Evolutionary conservation across 2,113 vertebrate species (phyloP), one percentile per base, ranked within the genome.

Genomic region (Suricata suricatta): DNA sequence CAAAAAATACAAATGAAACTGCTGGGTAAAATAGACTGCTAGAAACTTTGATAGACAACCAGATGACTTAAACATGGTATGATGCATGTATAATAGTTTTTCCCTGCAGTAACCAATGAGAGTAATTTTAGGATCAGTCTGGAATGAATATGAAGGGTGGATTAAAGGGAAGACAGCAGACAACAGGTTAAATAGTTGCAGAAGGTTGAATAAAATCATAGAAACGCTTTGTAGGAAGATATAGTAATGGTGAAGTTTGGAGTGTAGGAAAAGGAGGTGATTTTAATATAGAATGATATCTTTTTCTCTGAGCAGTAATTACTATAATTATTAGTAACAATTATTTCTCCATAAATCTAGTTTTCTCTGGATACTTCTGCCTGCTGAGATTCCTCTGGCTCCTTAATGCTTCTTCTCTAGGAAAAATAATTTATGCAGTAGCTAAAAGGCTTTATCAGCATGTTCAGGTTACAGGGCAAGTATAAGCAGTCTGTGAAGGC

Each of bases 341-440:
- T 97, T 96, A 83, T 88, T 96, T 93, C 66, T 16, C 31, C n/a
- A 89, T 93, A 95, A 95, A 35, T 89, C 71, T 95, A 80, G 23
- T 50, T 92, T 93, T 92, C 41, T 90, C 63, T 96, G 54, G 66
- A 66, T 31, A n/a, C 11, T 82, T 84, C 47, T 84, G 79, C 86
- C 41, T 81, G 25, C 81, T 83, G 60, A 95, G 72, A 74, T 13
- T 71, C 1, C 64, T 92, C 27, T 85, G 25, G 23, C 66, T 89
- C 44, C 25, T 86, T 95, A 83, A 57, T 83, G 31, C 23, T 80
- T 60, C 92, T 88, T 92, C 60, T 35, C 16, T 38, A 90, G 87
- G 64, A 76, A 95, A 84, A 52, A 77, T 87, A 93, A 95, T 88
- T 90, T 74, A 89, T 84, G 79, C 79, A 69, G 10, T 27, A n/a